These are phyloP conservation scores for Cololabis saira DNA, from an alignment of 2,113 vertebrate genomes.

Conservation along the genomic window DNA sequence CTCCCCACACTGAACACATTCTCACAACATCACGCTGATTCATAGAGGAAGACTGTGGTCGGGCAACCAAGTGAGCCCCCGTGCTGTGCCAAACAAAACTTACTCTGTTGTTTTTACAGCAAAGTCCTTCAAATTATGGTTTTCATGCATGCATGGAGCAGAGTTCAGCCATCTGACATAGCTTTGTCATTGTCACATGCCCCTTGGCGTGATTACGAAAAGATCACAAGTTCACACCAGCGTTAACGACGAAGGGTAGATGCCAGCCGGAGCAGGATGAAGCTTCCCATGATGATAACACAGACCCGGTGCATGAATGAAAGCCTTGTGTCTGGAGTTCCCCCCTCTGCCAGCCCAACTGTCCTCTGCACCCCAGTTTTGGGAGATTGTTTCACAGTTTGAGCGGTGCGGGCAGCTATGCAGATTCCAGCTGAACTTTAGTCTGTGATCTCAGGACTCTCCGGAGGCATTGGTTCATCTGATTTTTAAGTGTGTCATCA, in stretches of 20 bases:
- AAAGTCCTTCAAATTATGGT: constrained; percentile 77
- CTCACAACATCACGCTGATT: constrained; percentile 74
- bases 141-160: constrained; percentile 69
- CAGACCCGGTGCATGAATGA: constrained; percentile 54
- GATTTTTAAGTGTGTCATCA: no score
- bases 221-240: constrained; percentile 28
- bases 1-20: constrained; percentile 56
- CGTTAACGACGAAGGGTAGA: constrained; percentile 30
- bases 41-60: constrained; percentile 78
- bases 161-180: constrained; percentile 49
- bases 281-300: constrained; percentile 36
- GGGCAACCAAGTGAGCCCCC: constrained; percentile 77
- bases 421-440: no score
- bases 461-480: no score
- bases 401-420: neutral
- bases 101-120: constrained; percentile 82
- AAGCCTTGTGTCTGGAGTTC: constrained; percentile 47
- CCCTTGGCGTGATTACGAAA: constrained; percentile 16
- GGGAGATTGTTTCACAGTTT: neutral
- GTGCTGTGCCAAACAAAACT: constrained; percentile 81
- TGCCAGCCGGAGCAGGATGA: constrained; percentile 26
- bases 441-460: no score
- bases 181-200: constrained; percentile 68
- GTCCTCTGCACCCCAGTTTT: constrained; percentile 21
- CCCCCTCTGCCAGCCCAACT: constrained; percentile 1